Evolutionary conservation across 1,140 invertebrate species (phyloP), one percentile per base, ranked within the genome.

Genomic region (Cherax quadricarinatus): DNA sequence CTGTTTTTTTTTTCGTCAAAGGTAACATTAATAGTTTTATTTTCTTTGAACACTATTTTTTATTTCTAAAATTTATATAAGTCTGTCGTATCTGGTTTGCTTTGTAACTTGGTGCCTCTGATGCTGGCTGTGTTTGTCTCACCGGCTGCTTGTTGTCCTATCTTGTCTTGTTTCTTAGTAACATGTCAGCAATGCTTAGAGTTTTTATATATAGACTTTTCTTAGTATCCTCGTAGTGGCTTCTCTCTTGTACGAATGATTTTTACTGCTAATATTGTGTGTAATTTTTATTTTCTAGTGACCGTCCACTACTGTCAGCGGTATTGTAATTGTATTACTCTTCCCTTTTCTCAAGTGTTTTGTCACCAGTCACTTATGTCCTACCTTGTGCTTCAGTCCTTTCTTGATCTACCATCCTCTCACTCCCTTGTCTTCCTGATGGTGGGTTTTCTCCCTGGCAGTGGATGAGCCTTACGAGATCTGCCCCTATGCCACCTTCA

Each of bases 401-500:
- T 75, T 51, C 49, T 75, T 73, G 4, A 24, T 78, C 62, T 84
- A 81, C 3, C 62, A 41, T 51, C 81, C 73, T 79, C 53, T 57
- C 12, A 51, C 49, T 14, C n/a, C 82, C 82, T 82, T 30, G 66
- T 48, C 60, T 81, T 62, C 78, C 84, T 88, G 84, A 66, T 48
- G 82, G 66, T 51, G 86, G 78, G 53, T 82, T 73, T 86, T 93
- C 83, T 90, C 88, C 93, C 85, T 84, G 82, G 88, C 92, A 93
- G 93, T 92, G 95, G 93, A 94, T 89, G 94, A 93, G 93, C 97
- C 95, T 96, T 97, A 97, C 95, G 97, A 98, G 95, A 97, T 98
- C 93, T 97, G 97, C 94, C 97, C 97, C 1, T 98, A 98, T 95
- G 97, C 97, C 14, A 98, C 97, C 92, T 98, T 98, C 95, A 97